Evolutionary conservation across 1,140 invertebrate species (phyloP), one percentile per base, ranked within the genome.

Genomic region (Lycorma delicatula): DNA sequence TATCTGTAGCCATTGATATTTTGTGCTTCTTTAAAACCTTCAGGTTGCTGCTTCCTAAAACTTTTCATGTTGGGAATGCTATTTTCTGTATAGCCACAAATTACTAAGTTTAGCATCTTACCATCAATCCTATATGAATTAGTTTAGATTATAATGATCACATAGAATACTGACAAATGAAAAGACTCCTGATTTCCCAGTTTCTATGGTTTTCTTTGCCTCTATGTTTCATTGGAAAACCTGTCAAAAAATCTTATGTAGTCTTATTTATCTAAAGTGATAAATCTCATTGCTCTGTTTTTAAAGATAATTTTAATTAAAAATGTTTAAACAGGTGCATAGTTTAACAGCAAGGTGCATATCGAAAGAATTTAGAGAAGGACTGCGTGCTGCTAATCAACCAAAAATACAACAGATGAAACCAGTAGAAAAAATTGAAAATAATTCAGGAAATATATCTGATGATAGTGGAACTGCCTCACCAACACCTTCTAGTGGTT

Each of bases 281-380:
- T 11, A 29, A 44, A 44, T 16, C 7, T 1, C 7, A 28, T 34
- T 46, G n/a, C 23, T 2, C n/a, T 13, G 9, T 7, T 18, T 23
- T n/a, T 4, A 44, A n/a, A 13, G 6, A 13, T 4, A 13, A 44
- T 3, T 11, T n/a, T 22, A 41, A n/a, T n/a, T n/a, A n/a, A n/a
- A n/a, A n/a, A n/a, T n/a, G n/a, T 47, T 23, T 54, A 54, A 22
- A n/a, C 72, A 86, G 71, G 84, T 89, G 70, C 85, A 89, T 69
- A 89, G 86, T 72, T 70, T 91, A 61, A 91, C 87, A 25, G 87
- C 86, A n/a, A 76, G 87, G 63, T 87, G 84, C 60, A 77, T 91
- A 28, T 84, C 86, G 1, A 81, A 78, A 64, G 81, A 88, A 72
- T 86, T 89, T 64, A 75, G 85, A 26, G 84, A 89, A 61, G 82